A percentile compares a stretch with the other conserved stretches of the same genome.
Evolutionary conservation across 2,888 invertebrate genomes (phyloP).

Genomic region (Idaea aversata): DNA sequence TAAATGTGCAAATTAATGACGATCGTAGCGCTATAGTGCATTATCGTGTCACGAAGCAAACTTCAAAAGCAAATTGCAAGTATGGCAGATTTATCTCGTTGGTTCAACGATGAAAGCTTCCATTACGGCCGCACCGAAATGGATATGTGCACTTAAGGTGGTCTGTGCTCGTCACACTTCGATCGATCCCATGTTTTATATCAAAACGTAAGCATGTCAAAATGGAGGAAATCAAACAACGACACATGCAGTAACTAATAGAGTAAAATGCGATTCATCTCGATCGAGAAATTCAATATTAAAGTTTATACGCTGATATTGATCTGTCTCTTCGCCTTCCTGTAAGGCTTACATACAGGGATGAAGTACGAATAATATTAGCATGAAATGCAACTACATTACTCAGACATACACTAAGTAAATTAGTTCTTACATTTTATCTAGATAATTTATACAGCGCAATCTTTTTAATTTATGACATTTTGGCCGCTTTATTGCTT

Average conservation of each 20-base stretch:
- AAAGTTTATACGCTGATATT: too few species aligned
- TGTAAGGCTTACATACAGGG: too few species aligned
- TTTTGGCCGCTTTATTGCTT: too few species aligned
- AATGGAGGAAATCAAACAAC: neutral
- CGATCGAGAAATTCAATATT: too few species aligned
- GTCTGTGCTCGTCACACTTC: constrained; percentile 40
- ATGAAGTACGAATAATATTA: too few species aligned
- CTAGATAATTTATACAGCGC: too few species aligned
- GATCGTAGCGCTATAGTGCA: constrained; percentile 54
- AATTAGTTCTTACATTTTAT: too few species aligned
- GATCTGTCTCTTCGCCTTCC: too few species aligned
- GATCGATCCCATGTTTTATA: constrained; percentile 47
- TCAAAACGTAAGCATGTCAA: constrained; percentile 12
- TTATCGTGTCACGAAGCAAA: constrained; percentile 57
- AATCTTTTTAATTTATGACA: too few species aligned
- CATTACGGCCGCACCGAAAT: constrained; percentile 61
- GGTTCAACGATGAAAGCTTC: constrained; percentile 65
- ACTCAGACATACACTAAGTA: too few species aligned
- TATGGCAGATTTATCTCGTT: constrained; percentile 63
- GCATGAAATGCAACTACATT: too few species aligned
- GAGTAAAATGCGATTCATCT: too few species aligned
- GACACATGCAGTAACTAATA: neutral
- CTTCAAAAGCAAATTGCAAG: constrained; percentile 70
- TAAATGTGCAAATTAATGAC: constrained; percentile 57
- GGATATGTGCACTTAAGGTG: constrained; percentile 71